Evolutionary conservation across 2,888 invertebrate species (phyloP).

Genomic region (Bruchidius siliquastri): DNA sequence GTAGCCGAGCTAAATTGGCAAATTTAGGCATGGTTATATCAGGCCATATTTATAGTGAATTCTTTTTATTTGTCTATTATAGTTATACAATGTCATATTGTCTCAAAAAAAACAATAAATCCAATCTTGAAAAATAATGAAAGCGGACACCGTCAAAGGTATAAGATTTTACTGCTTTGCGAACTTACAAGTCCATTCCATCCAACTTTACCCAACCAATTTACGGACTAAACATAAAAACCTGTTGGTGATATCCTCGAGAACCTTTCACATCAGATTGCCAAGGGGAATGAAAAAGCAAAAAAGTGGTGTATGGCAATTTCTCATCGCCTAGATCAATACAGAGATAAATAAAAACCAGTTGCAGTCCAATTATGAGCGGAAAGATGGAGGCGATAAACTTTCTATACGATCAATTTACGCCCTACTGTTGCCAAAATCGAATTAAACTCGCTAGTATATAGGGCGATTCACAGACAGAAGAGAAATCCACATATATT

Average conservation of each 20-base stretch:
- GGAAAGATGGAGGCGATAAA: conserved; percentile 19
- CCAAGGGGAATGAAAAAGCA: background rate
- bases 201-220: background rate
- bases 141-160: no score
- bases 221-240: background rate
- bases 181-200: background rate
- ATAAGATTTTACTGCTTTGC: no score
- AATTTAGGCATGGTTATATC: no score
- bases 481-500: no score
- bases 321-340: conserved; percentile 18
- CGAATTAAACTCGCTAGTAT: conserved; percentile 14
- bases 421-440: conserved; percentile 15
- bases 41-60: no score
- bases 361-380: conserved; percentile 21
- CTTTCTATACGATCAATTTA: conserved; percentile 17
- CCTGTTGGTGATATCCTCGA: background rate
- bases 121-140: no score
- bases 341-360: conserved; percentile 21
- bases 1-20: no score
- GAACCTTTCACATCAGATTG: background rate
- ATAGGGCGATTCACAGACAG: background rate
- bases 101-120: no score
- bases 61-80: no score
- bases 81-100: no score
- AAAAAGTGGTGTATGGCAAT: conserved; percentile 3